phyloP scores from a whole-genome alignment of 2,888 invertebrate species.

The Bursaphelenchus okinawaensis region DNA sequence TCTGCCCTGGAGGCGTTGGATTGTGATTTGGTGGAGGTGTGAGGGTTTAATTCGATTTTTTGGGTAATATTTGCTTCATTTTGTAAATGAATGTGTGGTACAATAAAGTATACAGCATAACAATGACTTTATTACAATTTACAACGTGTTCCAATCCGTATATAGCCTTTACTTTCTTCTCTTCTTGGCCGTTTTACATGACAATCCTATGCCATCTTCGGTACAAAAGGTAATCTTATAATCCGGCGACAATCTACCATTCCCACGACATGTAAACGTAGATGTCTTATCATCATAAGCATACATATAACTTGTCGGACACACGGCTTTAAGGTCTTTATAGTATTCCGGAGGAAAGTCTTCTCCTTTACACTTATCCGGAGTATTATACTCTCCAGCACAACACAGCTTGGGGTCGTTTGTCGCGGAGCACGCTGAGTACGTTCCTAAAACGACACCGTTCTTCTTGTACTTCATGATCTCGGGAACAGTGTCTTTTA shows the following conservation, averaged over 20 bases:
- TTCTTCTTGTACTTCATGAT: not conserved
- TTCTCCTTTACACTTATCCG: conserved; percentile 59
- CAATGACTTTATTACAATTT: no score
- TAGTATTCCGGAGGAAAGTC: conserved; percentile 59
- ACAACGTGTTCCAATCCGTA: no score
- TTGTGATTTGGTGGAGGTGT: no score
- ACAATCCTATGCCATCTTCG: not conserved
- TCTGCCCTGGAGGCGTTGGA: no score
- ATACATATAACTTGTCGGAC: conserved; percentile 63
- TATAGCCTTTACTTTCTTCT: no score
- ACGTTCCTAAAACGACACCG: not conserved
- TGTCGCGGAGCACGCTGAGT: conserved; percentile 60
- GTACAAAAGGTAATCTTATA: conserved; percentile 26
- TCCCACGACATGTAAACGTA: conserved; percentile 60
- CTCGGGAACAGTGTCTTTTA: not conserved
- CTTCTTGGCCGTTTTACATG: not conserved
- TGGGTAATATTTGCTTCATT: no score
- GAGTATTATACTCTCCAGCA: conserved; percentile 58
- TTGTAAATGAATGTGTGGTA: no score
- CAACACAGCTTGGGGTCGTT: conserved; percentile 62
- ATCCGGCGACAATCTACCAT: conserved; percentile 19
- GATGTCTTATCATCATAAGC: conserved; percentile 63
- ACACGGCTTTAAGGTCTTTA: conserved; percentile 60
- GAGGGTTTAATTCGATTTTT: no score
- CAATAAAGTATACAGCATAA: no score